Base-by-base conservation (phyloP, 2,113 vertebrate genomes). In the Thryonomys swinderianus region DNA sequence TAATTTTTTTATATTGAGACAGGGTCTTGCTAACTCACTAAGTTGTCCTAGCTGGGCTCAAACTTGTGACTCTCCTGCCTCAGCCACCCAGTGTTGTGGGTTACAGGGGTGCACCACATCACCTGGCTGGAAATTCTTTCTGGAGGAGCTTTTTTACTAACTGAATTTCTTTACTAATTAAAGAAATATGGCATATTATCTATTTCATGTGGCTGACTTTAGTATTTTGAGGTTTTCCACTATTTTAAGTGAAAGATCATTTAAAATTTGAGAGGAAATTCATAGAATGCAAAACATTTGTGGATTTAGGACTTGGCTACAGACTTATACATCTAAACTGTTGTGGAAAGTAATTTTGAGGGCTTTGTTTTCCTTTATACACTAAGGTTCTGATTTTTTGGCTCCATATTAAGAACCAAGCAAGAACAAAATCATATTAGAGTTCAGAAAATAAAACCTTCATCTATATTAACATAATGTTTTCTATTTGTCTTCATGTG, bases 131-230 rank as follows among this genome's bases (percentile, higher is more conserved):
- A 84, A 84, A 84, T 32, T 87, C 67, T 55, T 62, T 25, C 90
- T 61, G 61, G 37, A 13, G 53, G 37, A 85, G 30, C 20, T 64
- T 95, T 90, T 40, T 67, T 79, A 93, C 20, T 67, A 53, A 67
- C 67, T 91, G 5, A 16, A 69, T 32, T 95, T 85, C 27, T 85
- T 30, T 66, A 83, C 45, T 78, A 5, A 57, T 80, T 80, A 91
- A 88, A 85, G 9, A 27, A 69, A 30, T 73, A 40, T 48, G 27
- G 27, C 17, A 80, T 48, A 88, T 64, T 85, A 57, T 48, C 83
- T 94, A 40, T 48, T 95, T 96, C 40, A 74, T 88, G 34, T 21
- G 5, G 37, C 30, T 94, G 64, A 71, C 27, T 61, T 88, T 83
- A 30, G 23, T 79, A 59, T 79, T 90, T 84, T 84, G 7, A 40